Conservation (phyloP, 2,113 vertebrate genomes). For the Daboia siamensis region DNA sequence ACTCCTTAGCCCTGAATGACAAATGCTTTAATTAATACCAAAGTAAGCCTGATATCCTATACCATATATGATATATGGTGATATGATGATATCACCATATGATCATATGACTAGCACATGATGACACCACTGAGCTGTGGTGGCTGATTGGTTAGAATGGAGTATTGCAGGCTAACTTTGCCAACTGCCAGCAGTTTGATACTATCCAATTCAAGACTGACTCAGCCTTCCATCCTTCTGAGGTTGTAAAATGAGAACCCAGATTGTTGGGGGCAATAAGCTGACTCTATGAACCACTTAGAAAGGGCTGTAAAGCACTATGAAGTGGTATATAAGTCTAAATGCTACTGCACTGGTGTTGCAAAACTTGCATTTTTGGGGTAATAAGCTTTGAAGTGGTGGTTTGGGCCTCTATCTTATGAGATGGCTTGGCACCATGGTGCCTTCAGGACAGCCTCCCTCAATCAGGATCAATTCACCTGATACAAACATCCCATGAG, state of each 20-base stretch:
- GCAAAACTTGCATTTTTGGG: not conserved
- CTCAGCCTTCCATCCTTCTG: no score
- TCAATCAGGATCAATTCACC: not conserved
- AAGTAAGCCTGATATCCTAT: not conserved
- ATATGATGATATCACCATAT: not conserved
- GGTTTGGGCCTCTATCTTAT: not conserved
- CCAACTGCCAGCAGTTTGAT: no score
- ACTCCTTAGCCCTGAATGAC: not conserved
- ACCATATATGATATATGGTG: no score
- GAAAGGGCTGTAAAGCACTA: no score
- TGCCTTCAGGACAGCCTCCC: not conserved
- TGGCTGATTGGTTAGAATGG: no score
- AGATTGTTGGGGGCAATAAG: no score
- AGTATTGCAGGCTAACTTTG: no score
- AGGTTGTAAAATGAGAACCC: no score
- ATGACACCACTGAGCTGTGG: not conserved
- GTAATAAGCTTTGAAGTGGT: not conserved
- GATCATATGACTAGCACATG: not conserved
- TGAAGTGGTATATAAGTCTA: no score
- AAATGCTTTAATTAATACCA: accelerated
- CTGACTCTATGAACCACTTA: no score
- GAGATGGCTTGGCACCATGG: not conserved
- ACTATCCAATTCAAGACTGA: no score
- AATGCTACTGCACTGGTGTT: not conserved
- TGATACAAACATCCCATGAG: not conserved